Conservation (phyloP, 2,113 vertebrate genomes). For the Rhynchomys soricoides region DNA sequence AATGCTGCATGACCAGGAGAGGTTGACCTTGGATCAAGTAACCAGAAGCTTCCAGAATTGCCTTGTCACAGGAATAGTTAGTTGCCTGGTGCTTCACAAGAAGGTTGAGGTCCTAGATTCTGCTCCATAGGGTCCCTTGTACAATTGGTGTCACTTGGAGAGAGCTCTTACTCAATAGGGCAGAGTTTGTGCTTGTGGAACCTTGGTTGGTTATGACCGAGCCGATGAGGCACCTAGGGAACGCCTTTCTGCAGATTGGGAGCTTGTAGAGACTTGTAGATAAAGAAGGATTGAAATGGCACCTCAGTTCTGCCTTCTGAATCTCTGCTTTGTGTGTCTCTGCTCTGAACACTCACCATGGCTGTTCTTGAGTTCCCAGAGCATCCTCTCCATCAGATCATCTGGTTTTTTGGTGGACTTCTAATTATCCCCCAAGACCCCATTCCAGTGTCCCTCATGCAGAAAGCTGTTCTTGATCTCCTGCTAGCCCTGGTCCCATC, state of each 20-base stretch:
- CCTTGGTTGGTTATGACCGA: accelerated
- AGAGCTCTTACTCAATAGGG: accelerated
- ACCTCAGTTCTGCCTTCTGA: not conserved
- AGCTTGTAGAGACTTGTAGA: not conserved
- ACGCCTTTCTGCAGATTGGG: not conserved
- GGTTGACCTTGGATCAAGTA: not conserved
- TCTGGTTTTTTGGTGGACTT: not conserved
- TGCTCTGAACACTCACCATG: accelerated
- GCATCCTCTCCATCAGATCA: accelerated
- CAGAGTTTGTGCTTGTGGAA: accelerated
- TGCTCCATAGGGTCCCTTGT: not conserved
- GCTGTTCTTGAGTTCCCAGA: not conserved
- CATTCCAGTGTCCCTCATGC: not conserved
- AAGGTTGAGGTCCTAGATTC: accelerated
- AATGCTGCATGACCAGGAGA: not conserved
- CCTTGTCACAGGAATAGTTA: accelerated
- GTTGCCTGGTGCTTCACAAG: accelerated
- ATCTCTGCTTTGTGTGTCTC: accelerated
- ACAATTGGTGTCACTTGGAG: accelerated
- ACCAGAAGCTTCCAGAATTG: not conserved
- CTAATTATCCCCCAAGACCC: not conserved
- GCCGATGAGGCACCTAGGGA: not conserved
- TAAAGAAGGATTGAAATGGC: not conserved
- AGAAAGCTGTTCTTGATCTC: accelerated
- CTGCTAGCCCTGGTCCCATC: not conserved